Percentiles rank a stretch among this genome's conserved stretches.
Evolutionary conservation across 2,888 invertebrate genomes (phyloP).

Genomic region (Pyrrhosoma nymphula): DNA sequence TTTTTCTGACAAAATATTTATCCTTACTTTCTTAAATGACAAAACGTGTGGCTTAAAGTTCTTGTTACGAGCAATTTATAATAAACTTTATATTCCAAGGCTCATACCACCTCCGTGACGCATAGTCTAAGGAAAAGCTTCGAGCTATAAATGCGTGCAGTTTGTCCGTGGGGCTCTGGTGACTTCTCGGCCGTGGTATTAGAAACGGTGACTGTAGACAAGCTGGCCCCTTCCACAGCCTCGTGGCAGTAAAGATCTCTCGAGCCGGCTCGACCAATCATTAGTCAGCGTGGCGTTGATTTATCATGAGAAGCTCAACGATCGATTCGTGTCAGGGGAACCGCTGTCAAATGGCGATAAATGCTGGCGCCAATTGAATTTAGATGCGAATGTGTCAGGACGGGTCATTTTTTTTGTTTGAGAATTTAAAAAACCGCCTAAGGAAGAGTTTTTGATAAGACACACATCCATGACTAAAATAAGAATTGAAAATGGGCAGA

Average conservation of each 20-base stretch:
- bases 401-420: background rate
- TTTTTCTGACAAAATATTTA: too few species aligned
- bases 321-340: background rate
- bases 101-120: too few species aligned
- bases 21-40: too few species aligned
- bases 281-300: constrained; percentile 43
- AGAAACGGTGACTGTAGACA: background rate
- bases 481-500: too few species aligned
- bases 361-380: constrained; percentile 18
- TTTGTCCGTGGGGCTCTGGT: background rate
- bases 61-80: too few species aligned
- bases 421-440: background rate
- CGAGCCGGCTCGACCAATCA: background rate
- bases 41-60: too few species aligned
- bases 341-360: constrained; percentile 22
- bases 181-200: background rate
- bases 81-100: too few species aligned
- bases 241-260: background rate
- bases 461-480: background rate
- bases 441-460: background rate
- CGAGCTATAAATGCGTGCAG: too few species aligned
- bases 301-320: background rate
- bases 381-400: background rate
- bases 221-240: background rate
- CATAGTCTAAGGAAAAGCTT: too few species aligned